Evolutionary conservation across 2,113 vertebrate species (phyloP).

Genomic region (Peromyscus polionotus): DNA sequence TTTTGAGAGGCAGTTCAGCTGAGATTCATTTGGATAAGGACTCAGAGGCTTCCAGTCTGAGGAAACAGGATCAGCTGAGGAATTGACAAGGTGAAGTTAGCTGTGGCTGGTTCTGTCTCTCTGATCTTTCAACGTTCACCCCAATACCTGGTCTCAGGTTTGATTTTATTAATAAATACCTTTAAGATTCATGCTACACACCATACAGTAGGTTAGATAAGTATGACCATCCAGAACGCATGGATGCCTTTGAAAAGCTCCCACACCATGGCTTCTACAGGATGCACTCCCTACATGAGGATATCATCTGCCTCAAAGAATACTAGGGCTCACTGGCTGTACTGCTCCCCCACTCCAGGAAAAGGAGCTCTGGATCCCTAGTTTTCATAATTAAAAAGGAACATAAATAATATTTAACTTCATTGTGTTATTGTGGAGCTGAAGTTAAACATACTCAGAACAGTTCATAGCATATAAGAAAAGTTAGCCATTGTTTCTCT

Average conservation of each 20-base stretch:
- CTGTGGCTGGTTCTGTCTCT: too few relatives aligned
- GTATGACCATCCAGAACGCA: neutral
- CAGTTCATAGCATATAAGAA: neutral
- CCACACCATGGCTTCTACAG: neutral
- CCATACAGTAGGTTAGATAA: neutral
- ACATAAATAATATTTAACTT: neutral
- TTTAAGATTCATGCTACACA: neutral
- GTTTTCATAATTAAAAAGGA: neutral
- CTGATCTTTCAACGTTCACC: too few relatives aligned
- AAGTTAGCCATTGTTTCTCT: neutral
- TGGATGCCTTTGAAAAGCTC: neutral
- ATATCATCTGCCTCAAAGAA: neutral
- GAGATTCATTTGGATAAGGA: too few relatives aligned
- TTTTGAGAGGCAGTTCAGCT: too few relatives aligned
- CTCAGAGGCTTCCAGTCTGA: too few relatives aligned
- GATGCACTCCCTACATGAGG: neutral
- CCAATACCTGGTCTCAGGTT: too few relatives aligned
- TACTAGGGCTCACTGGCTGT: neutral
- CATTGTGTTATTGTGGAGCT: neutral
- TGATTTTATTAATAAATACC: too few relatives aligned
- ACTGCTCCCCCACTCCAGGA: neutral
- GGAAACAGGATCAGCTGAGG: too few relatives aligned
- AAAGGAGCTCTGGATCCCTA: neutral
- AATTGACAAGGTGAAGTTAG: too few relatives aligned
- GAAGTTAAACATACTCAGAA: neutral